A percentile compares a stretch with the other conserved stretches of the same genome.
phyloP scores from a whole-genome alignment of 2,113 vertebrate species.

The Centrocercus urophasianus region DNA sequence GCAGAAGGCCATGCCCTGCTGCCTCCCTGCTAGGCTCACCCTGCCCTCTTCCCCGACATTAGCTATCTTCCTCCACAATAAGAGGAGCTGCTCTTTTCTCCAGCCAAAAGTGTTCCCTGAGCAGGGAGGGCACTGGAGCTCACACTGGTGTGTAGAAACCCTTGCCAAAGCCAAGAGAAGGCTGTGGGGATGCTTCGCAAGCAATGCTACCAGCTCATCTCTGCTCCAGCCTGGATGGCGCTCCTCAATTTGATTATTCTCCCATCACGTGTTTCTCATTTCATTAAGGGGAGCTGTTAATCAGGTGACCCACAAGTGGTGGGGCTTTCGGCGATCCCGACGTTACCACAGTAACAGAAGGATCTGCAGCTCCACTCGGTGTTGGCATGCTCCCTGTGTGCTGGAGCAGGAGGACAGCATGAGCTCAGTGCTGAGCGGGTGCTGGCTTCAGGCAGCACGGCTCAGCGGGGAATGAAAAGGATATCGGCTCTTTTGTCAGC shows the following conservation, averaged over 20 bases:
- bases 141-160: not conserved
- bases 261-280: not conserved
- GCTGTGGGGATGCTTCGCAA: rapidly evolving
- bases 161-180: not conserved
- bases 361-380: not conserved
- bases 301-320: not conserved
- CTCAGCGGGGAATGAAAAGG: constrained; percentile 25
- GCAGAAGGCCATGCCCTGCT: not conserved
- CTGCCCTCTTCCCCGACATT: too few species aligned
- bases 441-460: not conserved
- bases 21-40: not conserved
- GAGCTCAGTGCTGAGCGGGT: rapidly evolving
- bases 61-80: not conserved
- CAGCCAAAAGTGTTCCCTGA: not conserved
- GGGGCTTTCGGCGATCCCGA: rapidly evolving
- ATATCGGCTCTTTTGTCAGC: constrained; percentile 38
- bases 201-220: rapidly evolving
- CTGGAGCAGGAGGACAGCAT: not conserved
- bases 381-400: not conserved
- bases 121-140: not conserved
- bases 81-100: not conserved
- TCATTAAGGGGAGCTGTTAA: not conserved
- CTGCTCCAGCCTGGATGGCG: rapidly evolving
- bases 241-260: not conserved
- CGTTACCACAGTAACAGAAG: not conserved